Base-by-base conservation (phyloP, 2,888 invertebrate species). In the Amitus sp. region DNA sequence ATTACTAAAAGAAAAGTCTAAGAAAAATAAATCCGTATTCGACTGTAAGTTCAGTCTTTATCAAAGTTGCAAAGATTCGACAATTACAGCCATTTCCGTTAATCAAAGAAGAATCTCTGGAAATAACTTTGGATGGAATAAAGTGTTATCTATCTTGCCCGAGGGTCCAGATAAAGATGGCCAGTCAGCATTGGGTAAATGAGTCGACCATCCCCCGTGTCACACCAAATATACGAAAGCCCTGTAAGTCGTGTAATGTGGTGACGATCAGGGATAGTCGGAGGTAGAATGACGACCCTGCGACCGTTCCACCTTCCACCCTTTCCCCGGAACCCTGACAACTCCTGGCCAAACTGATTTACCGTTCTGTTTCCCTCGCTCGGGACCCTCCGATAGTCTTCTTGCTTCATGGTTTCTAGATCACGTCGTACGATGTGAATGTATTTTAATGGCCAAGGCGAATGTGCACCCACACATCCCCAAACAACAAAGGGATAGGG, bases 201-300 rank as follows among this genome's bases (percentile, higher is more conserved):
- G 39, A 10, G 39, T 39, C 39, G 6, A 17, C 15, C 39, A 2
- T 13, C 12, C 62, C 54, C 57, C 58, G 53, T 33, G 33, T n/a
- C 43, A 39, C 53, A 23, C 42, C 53, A 34, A 47, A 43, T 57
- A 45, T 50, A 58, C 58, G 55, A 59, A 59, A 59, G 52, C 55
- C 55, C 46, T 23, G 63, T 66, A 62, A 63, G 59, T 62, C 63
- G 65, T 62, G 68, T 75, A 74, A 77, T 75, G 74, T 74, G 73
- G 74, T 77, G 76, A 73, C 76, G 73, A 77, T 76, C 73, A 71
- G 67, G 59, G 68, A 68, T 71, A 68, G 71, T 65, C 66, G 62
- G 61, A 67, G 67, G 64, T 61, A 63, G 62, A 70, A 69, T 69
- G 67, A 66, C 62, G 58, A 54, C 54, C 62, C 34, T 42, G 64